phyloP scores from a whole-genome alignment of 2,888 invertebrate species.

The Mythimna vitellina region DNA sequence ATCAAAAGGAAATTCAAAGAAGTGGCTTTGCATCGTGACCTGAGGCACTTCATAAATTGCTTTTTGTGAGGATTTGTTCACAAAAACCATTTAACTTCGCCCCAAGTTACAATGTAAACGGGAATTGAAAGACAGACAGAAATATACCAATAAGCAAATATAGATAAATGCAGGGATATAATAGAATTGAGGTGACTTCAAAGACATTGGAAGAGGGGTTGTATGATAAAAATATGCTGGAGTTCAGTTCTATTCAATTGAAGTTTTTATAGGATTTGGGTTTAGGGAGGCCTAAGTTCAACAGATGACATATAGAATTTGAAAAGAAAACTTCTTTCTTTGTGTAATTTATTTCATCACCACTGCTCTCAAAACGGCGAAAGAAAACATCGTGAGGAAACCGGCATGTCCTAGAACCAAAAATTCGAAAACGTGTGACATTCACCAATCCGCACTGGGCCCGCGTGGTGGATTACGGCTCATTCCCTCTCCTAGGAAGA shows the following conservation, averaged over 20 bases:
- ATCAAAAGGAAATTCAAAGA: slow-evolving; percentile 49
- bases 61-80: slow-evolving; percentile 60
- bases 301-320: background rate
- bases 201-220: slow-evolving; percentile 22
- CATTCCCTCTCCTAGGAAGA: no score
- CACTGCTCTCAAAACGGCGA: no score
- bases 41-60: slow-evolving; percentile 61
- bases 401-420: no score
- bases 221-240: slow-evolving; percentile 11
- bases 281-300: no score
- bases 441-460: no score
- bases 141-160: slow-evolving; percentile 48
- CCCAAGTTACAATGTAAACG: slow-evolving; percentile 55
- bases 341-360: no score
- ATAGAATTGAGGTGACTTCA: slow-evolving; percentile 48
- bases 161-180: slow-evolving; percentile 34
- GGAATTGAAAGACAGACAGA: slow-evolving; percentile 40
- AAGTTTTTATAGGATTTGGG: no score
- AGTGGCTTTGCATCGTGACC: slow-evolving; percentile 59
- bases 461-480: no score
- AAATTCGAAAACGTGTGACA: no score
- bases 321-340: background rate
- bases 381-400: no score
- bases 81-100: slow-evolving; percentile 65
- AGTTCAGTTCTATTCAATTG: slow-evolving; percentile 3